A percentile compares a stretch with the other conserved stretches of the same genome.
Conservation (phyloP, 1,140 invertebrate genomes). For the Drosophila seguyi region DNA sequence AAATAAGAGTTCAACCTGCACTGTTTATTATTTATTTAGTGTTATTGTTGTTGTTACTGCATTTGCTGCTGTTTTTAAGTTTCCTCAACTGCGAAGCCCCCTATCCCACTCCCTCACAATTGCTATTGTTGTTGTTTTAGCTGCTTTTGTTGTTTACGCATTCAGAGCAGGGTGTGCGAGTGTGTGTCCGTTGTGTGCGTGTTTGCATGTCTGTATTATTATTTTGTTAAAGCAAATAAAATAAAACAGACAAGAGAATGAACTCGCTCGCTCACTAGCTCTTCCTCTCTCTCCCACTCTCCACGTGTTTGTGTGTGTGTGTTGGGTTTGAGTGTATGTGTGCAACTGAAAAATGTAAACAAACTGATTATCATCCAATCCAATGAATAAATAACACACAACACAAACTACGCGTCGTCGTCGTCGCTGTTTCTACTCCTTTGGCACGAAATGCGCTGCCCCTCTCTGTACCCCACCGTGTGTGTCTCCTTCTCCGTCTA, state of each 20-base stretch:
- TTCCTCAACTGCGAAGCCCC: constrained; percentile 16
- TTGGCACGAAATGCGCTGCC: constrained; percentile 49
- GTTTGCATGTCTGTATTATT: constrained; percentile 78
- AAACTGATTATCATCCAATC: constrained; percentile 85
- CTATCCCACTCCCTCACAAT: neutral
- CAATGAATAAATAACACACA: constrained; percentile 83
- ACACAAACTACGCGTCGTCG: constrained; percentile 45
- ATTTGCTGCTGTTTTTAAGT: constrained; percentile 54
- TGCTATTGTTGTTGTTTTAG: constrained; percentile 68
- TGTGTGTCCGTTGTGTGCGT: constrained; percentile 42
- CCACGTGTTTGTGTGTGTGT: constrained; percentile 32
- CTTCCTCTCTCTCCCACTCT: constrained; percentile 7
- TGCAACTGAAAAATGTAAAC: constrained; percentile 84
- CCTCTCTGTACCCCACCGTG: neutral
- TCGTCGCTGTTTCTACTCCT: constrained; percentile 51
- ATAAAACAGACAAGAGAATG: constrained; percentile 70
- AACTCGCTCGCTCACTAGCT: constrained; percentile 43
- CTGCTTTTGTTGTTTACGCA: constrained; percentile 81
- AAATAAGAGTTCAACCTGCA: constrained; percentile 40
- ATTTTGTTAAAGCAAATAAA: constrained; percentile 81
- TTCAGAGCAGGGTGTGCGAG: constrained; percentile 46
- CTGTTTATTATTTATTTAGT: constrained; percentile 57
- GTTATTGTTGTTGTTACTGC: constrained; percentile 48
- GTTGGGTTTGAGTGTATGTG: constrained; percentile 44
- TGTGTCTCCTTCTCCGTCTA: neutral